phyloP scores from a whole-genome alignment of 2,113 vertebrate genomes.

The Pungitius pungitius region DNA sequence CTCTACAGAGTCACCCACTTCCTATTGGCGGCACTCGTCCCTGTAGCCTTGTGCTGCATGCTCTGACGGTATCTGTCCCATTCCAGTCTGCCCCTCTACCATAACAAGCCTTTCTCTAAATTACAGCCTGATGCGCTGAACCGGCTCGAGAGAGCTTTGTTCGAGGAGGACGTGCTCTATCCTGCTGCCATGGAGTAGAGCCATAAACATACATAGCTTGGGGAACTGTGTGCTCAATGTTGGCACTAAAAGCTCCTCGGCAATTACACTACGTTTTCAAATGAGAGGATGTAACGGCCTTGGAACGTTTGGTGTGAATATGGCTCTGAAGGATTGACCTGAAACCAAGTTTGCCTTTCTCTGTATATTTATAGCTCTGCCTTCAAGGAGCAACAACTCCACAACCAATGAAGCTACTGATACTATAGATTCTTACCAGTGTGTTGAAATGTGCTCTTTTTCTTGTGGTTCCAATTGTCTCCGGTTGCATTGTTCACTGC shows the following conservation, averaged over 20 bases:
- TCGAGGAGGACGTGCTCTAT: not conserved
- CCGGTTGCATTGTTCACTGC: constrained; percentile 30
- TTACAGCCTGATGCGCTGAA: constrained; percentile 21
- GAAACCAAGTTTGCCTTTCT: constrained; percentile 73
- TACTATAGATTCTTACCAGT: constrained; percentile 57
- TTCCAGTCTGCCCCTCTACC: constrained; percentile 30
- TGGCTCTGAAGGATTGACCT: constrained; percentile 45
- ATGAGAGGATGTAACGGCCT: constrained; percentile 37
- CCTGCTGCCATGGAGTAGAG: constrained; percentile 59
- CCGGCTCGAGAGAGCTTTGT: constrained; percentile 16
- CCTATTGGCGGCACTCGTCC: constrained; percentile 81
- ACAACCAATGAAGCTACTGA: constrained; percentile 55
- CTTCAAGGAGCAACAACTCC: constrained; percentile 49
- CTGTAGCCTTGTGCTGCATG: constrained; percentile 85
- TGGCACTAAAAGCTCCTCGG: constrained; percentile 48
- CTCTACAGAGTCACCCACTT: constrained; percentile 90
- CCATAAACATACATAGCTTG: constrained; percentile 61
- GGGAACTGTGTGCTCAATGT: constrained; percentile 46
- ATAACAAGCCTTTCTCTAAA: constrained; percentile 48
- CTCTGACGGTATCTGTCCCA: constrained; percentile 73
- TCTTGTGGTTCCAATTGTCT: constrained; percentile 1
- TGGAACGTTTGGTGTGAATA: constrained; percentile 48
- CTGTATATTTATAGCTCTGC: constrained; percentile 66
- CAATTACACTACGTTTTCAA: constrained; percentile 30
- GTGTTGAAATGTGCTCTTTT: constrained; percentile 25